phyloP scores from a whole-genome alignment of 2,113 vertebrate species.

The Platycercus adscitus region DNA sequence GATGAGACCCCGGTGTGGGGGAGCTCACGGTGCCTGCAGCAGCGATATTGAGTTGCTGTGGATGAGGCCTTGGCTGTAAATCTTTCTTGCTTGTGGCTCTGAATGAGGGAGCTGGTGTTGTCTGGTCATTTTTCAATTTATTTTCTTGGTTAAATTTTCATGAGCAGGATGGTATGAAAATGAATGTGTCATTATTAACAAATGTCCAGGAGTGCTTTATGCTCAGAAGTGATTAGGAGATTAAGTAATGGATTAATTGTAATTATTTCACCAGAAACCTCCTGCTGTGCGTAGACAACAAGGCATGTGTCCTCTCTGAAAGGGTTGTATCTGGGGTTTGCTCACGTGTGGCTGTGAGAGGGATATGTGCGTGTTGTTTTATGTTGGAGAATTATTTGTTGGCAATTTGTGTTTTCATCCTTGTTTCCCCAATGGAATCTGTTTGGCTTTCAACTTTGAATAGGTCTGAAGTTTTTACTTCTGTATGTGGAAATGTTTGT shows the following conservation, averaged over 20 bases:
- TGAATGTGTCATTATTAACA: not conserved
- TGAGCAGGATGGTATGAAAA: not conserved
- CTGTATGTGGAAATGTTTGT: not conserved
- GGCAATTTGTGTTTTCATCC: not conserved
- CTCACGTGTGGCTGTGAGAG: not conserved
- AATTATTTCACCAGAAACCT: not conserved
- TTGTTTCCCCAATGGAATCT: not conserved
- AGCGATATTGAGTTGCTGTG: accelerated
- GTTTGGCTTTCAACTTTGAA: not conserved
- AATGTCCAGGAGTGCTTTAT: not conserved
- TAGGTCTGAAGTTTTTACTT: not conserved
- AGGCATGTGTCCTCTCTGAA: not conserved
- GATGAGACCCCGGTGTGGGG: accelerated
- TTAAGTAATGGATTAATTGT: conserved; percentile 14
- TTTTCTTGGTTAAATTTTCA: not conserved
- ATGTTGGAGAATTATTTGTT: not conserved
- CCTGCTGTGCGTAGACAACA: not conserved
- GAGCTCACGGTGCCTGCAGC: not conserved
- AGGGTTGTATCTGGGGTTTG: not conserved
- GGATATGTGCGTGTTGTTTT: not conserved
- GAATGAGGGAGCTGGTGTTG: not conserved
- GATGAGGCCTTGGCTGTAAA: not conserved
- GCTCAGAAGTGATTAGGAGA: not conserved
- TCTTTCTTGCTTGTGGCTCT: not conserved
- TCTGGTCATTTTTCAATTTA: not conserved